Evolutionary conservation across 1,140 invertebrate genomes (phyloP).

Genomic region (Leptopilina clavipes): DNA sequence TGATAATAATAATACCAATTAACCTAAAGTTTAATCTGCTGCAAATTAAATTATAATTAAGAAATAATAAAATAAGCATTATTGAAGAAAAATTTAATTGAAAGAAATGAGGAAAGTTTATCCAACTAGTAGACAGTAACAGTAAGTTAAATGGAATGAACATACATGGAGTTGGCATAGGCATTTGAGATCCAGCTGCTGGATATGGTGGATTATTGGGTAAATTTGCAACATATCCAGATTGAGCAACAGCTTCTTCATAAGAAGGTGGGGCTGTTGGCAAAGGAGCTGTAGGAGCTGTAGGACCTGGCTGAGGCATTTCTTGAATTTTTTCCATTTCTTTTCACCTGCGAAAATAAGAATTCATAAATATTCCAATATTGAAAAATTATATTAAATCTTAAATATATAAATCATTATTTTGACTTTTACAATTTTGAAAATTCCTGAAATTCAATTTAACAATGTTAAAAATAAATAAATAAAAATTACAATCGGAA

Average conservation of each 20-base stretch:
- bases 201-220: constrained; percentile 58
- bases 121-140: too few species aligned
- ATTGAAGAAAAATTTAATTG: too few species aligned
- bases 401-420: too few species aligned
- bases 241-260: constrained; percentile 65
- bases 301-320: constrained; percentile 22
- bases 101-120: too few species aligned
- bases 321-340: constrained; percentile 46
- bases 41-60: too few species aligned
- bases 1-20: too few species aligned
- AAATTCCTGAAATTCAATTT: too few species aligned
- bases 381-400: neutral
- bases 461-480: too few species aligned
- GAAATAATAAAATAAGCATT: too few species aligned
- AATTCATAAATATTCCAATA: neutral
- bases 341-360: constrained; percentile 5
- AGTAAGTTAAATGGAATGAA: neutral
- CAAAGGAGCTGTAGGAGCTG: constrained; percentile 49
- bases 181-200: constrained; percentile 49
- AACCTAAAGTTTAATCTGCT: too few species aligned
- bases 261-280: constrained; percentile 68
- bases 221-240: constrained; percentile 41
- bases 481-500: too few species aligned
- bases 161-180: constrained; percentile 57
- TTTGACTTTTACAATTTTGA: too few species aligned